Evolutionary conservation across 2,797 vertebrate genomes (phyloP).

Genomic region (Pseudotriccus pelzelni): DNA sequence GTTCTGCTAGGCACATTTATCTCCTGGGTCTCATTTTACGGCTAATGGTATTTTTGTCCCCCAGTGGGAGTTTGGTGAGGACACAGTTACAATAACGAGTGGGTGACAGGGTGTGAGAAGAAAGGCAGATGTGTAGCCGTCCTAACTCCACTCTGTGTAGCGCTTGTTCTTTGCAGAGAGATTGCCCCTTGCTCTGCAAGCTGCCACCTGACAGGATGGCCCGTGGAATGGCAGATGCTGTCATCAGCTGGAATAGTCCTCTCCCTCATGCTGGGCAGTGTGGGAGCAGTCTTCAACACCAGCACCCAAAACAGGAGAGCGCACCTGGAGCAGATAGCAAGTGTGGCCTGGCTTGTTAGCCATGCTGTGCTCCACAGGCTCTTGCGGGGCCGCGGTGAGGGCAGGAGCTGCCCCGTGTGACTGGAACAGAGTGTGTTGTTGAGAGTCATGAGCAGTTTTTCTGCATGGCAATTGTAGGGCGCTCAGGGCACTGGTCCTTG

Average conservation of each 20-base stretch:
- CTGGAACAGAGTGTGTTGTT: not conserved
- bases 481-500: not conserved
- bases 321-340: rapidly evolving
- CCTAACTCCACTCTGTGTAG: rapidly evolving
- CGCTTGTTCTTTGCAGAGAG: not conserved
- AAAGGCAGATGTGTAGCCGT: not conserved
- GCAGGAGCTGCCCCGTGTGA: not conserved
- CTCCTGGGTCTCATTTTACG: not conserved
- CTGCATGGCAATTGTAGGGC: rapidly evolving
- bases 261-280: not conserved
- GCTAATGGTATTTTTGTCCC: not conserved
- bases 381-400: not conserved
- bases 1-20: not conserved
- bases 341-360: not conserved
- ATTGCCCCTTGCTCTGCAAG: not conserved
- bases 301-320: not conserved
- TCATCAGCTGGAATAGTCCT: not conserved
- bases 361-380: not conserved
- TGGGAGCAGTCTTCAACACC: not conserved
- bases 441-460: not conserved
- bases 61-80: not conserved
- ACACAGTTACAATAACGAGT: not conserved
- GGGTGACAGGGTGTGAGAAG: not conserved
- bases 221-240: not conserved
- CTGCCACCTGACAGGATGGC: not conserved